phyloP scores from a whole-genome alignment of 2,888 invertebrate genomes.

The Nemotelus nigrinus region DNA sequence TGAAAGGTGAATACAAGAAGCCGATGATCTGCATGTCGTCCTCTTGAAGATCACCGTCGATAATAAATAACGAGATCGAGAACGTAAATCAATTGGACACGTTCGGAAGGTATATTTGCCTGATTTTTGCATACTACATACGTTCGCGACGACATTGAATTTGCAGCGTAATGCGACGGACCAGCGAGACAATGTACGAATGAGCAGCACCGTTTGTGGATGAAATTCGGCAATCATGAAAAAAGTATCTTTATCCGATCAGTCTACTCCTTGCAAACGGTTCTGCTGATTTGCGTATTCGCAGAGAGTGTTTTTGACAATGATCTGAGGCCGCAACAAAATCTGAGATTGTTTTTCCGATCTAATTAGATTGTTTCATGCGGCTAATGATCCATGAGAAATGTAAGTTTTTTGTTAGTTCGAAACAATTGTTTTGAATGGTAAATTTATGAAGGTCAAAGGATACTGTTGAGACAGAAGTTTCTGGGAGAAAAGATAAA shows the following conservation, averaged over 20 bases:
- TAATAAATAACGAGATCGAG: slow-evolving; percentile 39
- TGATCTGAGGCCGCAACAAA: neutral
- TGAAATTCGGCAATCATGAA: neutral
- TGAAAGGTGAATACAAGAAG: slow-evolving; percentile 39
- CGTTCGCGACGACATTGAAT: slow-evolving; percentile 1
- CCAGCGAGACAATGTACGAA: neutral
- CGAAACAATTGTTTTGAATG: no score
- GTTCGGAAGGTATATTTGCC: slow-evolving; percentile 33
- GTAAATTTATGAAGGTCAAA: no score
- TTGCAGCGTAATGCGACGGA: neutral
- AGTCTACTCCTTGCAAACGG: neutral
- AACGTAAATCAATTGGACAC: slow-evolving; percentile 45
- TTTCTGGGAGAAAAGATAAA: no score
- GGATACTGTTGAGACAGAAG: no score
- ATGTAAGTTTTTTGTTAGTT: no score
- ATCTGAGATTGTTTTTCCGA: slow-evolving; percentile 15
- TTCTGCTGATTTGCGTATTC: slow-evolving; percentile 21
- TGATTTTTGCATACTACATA: slow-evolving; percentile 32
- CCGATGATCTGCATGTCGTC: slow-evolving; percentile 45
- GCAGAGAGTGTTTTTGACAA: slow-evolving; percentile 29
- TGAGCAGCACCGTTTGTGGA: neutral
- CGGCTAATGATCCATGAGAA: slow-evolving; percentile 6
- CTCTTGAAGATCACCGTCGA: slow-evolving; percentile 44
- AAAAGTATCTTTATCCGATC: slow-evolving; percentile 16
- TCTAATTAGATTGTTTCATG: slow-evolving; percentile 35